Evolutionary conservation across 2,113 vertebrate genomes (phyloP).

Genomic region (Bubo bubo): DNA sequence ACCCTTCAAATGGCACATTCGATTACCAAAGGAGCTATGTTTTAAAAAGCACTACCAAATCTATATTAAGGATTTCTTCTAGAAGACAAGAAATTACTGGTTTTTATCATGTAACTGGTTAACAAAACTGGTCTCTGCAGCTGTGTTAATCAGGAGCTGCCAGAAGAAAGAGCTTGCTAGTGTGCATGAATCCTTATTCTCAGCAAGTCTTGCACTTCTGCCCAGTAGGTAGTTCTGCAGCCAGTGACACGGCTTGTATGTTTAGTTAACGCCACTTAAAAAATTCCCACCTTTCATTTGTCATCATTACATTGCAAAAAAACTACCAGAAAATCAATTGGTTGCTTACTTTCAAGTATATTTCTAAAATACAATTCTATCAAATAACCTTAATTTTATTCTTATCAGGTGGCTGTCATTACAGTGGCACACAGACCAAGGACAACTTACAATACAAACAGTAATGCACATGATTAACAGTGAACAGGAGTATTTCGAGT

Average conservation of each 20-base stretch:
- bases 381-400: neutral
- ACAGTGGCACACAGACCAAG: conserved; percentile 1
- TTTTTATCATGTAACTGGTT: neutral
- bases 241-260: neutral
- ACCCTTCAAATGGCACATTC: neutral
- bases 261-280: neutral
- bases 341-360: neutral
- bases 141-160: neutral
- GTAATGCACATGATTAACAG: conserved; percentile 35
- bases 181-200: neutral
- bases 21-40: neutral
- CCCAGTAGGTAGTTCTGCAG: neutral
- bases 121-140: neutral
- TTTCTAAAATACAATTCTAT: neutral
- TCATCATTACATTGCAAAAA: neutral
- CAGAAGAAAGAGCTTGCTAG: neutral
- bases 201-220: neutral
- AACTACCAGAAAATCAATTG: neutral
- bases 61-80: neutral
- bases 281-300: neutral
- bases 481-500: neutral
- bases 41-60: neutral
- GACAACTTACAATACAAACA: conserved; percentile 43
- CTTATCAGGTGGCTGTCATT: conserved; percentile 19
- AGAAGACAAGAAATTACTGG: neutral